These are phyloP conservation scores for Dryadula phaetusa DNA, from an alignment of 2,888 invertebrate genomes.

Conservation along the genomic window DNA sequence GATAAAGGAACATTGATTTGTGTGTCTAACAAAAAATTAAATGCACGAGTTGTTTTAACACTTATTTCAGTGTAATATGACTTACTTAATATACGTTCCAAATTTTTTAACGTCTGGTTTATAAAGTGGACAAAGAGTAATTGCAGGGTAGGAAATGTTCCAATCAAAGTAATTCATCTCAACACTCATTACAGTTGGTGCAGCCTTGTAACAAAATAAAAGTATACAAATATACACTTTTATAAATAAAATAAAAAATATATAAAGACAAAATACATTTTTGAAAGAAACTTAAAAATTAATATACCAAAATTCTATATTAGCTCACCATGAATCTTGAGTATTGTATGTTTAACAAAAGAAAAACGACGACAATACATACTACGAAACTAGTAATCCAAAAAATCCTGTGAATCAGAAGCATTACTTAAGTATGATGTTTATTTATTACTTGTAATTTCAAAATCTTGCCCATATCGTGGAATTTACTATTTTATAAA, in stretches of 20 bases:
- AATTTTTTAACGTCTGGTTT: slow-evolving; percentile 77
- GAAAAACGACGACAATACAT: slow-evolving; percentile 56
- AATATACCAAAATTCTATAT: neutral
- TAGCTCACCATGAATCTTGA: slow-evolving; percentile 65
- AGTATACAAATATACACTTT: neutral
- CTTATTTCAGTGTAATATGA: slow-evolving; percentile 2
- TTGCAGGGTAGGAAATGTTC: slow-evolving; percentile 88
- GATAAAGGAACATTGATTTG: too few species aligned
- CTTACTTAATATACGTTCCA: slow-evolving; percentile 60
- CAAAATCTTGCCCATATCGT: neutral
- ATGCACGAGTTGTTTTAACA: neutral
- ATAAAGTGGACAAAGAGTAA: slow-evolving; percentile 86
- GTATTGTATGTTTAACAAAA: slow-evolving; percentile 63
- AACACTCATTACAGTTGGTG: slow-evolving; percentile 88
- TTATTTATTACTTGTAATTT: neutral
- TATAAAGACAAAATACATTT: neutral
- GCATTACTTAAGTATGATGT: neutral
- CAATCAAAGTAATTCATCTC: slow-evolving; percentile 88
- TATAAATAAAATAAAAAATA: neutral
- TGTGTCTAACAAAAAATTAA: neutral
- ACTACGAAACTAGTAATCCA: slow-evolving; percentile 63
- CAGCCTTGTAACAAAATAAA: slow-evolving; percentile 67
- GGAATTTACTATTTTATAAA: neutral
- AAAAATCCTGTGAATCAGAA: slow-evolving; percentile 62
- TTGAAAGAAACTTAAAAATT: too few species aligned